Percentiles rank a stretch among this genome's conserved stretches.
Evolutionary conservation across 2,888 invertebrate genomes (phyloP).

Genomic region (Amorpha juglandis): DNA sequence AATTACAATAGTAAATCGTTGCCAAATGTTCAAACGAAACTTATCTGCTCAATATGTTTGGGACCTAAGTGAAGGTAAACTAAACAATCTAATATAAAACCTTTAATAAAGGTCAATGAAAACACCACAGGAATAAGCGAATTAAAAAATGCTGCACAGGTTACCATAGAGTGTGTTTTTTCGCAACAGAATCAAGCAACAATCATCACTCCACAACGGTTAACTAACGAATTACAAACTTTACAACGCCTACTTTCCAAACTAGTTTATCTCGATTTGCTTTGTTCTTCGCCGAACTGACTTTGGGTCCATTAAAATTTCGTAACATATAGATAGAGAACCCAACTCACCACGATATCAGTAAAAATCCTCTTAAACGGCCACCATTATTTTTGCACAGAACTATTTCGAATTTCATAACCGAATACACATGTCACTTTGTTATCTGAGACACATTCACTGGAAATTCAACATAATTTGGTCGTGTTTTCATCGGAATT

Average conservation of each 20-base stretch:
- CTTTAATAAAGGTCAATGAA: constrained; percentile 2
- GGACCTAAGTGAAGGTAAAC: neutral
- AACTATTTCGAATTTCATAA: constrained; percentile 51
- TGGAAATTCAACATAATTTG: constrained; percentile 36
- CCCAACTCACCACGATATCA: constrained; percentile 63
- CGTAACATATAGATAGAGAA: constrained; percentile 29
- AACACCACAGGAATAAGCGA: neutral
- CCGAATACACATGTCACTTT: constrained; percentile 46
- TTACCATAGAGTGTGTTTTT: constrained; percentile 5
- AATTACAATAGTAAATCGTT: too few relatives aligned
- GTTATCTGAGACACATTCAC: constrained; percentile 45
- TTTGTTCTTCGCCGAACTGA: constrained; percentile 60
- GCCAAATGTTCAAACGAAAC: too few relatives aligned
- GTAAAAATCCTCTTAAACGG: constrained; percentile 58
- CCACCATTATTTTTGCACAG: constrained; percentile 59
- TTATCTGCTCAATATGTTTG: too few relatives aligned
- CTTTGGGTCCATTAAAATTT: constrained; percentile 31
- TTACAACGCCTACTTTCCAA: constrained; percentile 62
- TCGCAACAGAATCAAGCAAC: constrained; percentile 9
- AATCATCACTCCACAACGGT: constrained; percentile 27
- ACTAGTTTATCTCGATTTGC: constrained; percentile 60
- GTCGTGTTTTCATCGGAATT: constrained; percentile 30
- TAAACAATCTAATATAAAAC: neutral
- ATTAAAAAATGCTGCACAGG: neutral
- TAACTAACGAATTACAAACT: constrained; percentile 51